Conservation (phyloP, 2,113 vertebrate species). For the Cyphomyrus discorhynchus region DNA sequence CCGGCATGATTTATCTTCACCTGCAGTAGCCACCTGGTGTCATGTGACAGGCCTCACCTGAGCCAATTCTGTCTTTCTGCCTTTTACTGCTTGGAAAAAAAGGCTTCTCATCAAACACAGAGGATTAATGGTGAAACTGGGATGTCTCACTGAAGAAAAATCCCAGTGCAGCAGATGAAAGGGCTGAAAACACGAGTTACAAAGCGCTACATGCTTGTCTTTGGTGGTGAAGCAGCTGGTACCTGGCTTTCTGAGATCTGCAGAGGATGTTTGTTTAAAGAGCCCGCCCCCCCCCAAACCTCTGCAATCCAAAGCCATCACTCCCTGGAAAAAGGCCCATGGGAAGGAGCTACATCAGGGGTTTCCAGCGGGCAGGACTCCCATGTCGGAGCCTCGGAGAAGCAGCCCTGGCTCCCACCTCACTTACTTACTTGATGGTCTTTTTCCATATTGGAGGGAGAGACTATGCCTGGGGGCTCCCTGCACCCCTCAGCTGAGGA, state of each 20-base stretch:
- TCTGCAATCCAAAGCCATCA: not conserved
- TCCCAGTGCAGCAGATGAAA: not conserved
- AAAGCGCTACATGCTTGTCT: not conserved
- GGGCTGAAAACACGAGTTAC: not conserved
- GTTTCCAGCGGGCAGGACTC: not conserved
- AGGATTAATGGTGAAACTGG: not conserved
- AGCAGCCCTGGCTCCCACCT: not conserved
- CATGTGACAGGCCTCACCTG: slow-evolving; percentile 28
- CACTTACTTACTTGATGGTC: not conserved
- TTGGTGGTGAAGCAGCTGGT: not conserved
- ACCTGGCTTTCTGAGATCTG: not conserved
- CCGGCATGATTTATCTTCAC: slow-evolving; percentile 48
- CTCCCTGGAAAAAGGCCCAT: not conserved
- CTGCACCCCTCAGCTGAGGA: not conserved
- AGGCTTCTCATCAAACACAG: not conserved
- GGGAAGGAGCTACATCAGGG: not conserved
- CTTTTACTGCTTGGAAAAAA: not conserved
- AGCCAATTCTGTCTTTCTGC: slow-evolving; percentile 2
- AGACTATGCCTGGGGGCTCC: not conserved
- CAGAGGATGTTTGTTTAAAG: not conserved
- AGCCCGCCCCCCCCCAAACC: not conserved
- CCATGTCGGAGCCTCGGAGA: not conserved
- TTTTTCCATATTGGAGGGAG: not conserved
- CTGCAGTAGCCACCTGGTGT: slow-evolving; percentile 52
- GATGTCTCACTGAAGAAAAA: not conserved